Conservation (phyloP, 2,113 vertebrate genomes). For the Pongo pygmaeus region DNA sequence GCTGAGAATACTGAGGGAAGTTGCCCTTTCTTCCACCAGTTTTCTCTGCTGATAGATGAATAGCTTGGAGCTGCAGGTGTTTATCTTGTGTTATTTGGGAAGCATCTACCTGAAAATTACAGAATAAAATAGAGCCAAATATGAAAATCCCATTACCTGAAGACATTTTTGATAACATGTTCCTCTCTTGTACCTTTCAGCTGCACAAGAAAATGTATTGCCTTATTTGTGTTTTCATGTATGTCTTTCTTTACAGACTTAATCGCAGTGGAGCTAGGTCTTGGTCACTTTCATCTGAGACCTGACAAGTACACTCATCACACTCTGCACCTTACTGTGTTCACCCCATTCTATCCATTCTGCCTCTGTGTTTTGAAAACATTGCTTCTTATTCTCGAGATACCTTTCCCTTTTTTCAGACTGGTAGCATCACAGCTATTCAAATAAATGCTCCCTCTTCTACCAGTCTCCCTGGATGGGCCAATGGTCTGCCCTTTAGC, state of each 20-base stretch:
- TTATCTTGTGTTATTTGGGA: not conserved
- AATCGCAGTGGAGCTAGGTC: rapidly evolving
- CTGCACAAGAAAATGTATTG: rapidly evolving
- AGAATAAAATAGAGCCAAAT: not conserved
- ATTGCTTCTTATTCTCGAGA: too few relatives aligned
- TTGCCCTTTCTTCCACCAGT: not conserved
- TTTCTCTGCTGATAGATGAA: not conserved
- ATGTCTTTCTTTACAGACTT: too few relatives aligned
- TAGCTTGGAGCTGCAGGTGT: not conserved
- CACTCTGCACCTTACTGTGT: not conserved
- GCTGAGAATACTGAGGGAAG: too few relatives aligned
- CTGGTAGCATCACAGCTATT: too few relatives aligned
- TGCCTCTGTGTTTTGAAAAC: not conserved
- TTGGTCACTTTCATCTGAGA: not conserved
- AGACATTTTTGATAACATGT: not conserved
- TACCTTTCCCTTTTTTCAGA: not conserved
- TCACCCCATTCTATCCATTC: not conserved
- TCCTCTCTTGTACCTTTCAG: not conserved
- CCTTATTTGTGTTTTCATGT: not conserved
- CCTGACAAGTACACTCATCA: not conserved
- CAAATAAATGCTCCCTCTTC: not conserved
- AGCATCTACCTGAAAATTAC: not conserved
- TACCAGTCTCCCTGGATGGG: not conserved
- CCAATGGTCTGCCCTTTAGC: not conserved
- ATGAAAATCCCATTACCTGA: not conserved